These are phyloP conservation scores for Argentina silus DNA, from an alignment of 2,797 vertebrate species.

Conservation along the genomic window DNA sequence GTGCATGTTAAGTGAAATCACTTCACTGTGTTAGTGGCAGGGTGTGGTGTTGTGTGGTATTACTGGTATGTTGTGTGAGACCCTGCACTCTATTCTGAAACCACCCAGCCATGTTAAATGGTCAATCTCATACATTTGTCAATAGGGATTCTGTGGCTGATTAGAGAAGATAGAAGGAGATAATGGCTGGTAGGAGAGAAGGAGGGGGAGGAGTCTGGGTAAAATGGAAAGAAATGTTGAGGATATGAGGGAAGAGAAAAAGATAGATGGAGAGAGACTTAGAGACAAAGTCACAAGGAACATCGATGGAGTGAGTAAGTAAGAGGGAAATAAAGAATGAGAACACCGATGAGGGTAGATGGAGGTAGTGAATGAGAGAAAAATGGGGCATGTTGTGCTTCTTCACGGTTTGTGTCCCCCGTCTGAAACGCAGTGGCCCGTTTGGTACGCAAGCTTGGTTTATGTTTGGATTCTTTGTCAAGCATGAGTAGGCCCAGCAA, in stretches of 20 bases:
- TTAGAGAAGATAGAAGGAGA: constrained; percentile 55
- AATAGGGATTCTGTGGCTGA: constrained; percentile 62
- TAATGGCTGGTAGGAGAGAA: constrained; percentile 44
- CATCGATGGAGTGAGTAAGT: background rate
- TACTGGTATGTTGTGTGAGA: constrained; percentile 40
- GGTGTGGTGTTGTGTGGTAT: constrained; percentile 4
- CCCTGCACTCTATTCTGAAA: constrained; percentile 28
- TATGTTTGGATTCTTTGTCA: background rate
- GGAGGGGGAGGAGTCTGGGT: background rate
- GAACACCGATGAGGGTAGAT: constrained; percentile 23
- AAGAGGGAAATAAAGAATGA: background rate
- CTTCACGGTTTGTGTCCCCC: background rate
- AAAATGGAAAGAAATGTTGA: background rate
- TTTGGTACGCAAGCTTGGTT: background rate
- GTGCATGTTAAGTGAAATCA: constrained; percentile 74
- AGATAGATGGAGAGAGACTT: constrained; percentile 13
- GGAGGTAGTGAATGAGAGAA: background rate
- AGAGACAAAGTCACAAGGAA: background rate
- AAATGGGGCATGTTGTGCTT: background rate
- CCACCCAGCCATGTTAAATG: constrained; percentile 60
- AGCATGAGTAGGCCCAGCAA: background rate
- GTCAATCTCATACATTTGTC: constrained; percentile 72
- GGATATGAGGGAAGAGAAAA: background rate
- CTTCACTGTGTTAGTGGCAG: constrained; percentile 56
- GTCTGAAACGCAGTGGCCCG: background rate